These are phyloP conservation scores for Atta colombica DNA, from an alignment of 1,140 invertebrate genomes.

Conservation along the genomic window DNA sequence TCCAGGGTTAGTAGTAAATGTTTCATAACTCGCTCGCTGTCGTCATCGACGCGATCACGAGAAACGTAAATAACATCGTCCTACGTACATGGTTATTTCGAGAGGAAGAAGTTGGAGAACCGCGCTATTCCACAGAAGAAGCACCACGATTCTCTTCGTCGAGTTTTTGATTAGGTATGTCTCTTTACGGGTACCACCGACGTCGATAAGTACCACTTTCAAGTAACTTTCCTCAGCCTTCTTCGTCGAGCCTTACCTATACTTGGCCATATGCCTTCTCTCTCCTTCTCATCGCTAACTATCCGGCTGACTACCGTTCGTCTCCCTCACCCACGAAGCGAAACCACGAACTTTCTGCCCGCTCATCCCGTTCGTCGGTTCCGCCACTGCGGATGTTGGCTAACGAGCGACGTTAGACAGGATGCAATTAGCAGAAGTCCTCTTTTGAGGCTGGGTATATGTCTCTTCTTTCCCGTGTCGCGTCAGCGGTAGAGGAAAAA, in stretches of 20 bases:
- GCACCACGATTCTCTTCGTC: slow-evolving; percentile 44
- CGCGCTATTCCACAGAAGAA: not conserved
- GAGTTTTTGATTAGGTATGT: slow-evolving; percentile 67
- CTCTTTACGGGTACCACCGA: slow-evolving; percentile 62
- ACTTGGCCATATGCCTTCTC: slow-evolving; percentile 43
- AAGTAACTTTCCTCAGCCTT: slow-evolving; percentile 57
- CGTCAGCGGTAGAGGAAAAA: slow-evolving; percentile 62
- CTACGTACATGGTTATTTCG: slow-evolving; percentile 56
- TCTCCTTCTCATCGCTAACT: slow-evolving; percentile 42
- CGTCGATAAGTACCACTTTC: slow-evolving; percentile 74
- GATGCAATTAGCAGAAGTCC: slow-evolving; percentile 79
- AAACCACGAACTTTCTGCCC: slow-evolving; percentile 68
- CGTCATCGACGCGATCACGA: slow-evolving; percentile 50
- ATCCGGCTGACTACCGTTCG: slow-evolving; percentile 52
- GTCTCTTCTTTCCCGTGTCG: slow-evolving; percentile 66
- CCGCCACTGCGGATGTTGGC: slow-evolving; percentile 59
- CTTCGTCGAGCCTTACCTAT: slow-evolving; percentile 37
- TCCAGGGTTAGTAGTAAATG: slow-evolving; percentile 28
- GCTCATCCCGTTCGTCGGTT: slow-evolving; percentile 9
- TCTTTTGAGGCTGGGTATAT: slow-evolving; percentile 70
- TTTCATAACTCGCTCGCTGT: slow-evolving; percentile 42
- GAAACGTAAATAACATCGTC: slow-evolving; percentile 57
- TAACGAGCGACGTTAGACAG: slow-evolving; percentile 78
- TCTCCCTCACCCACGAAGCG: slow-evolving; percentile 39
- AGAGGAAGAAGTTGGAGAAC: slow-evolving; percentile 43